Base-by-base conservation (phyloP, 2,113 vertebrate species). In the Promerops cafer region DNA sequence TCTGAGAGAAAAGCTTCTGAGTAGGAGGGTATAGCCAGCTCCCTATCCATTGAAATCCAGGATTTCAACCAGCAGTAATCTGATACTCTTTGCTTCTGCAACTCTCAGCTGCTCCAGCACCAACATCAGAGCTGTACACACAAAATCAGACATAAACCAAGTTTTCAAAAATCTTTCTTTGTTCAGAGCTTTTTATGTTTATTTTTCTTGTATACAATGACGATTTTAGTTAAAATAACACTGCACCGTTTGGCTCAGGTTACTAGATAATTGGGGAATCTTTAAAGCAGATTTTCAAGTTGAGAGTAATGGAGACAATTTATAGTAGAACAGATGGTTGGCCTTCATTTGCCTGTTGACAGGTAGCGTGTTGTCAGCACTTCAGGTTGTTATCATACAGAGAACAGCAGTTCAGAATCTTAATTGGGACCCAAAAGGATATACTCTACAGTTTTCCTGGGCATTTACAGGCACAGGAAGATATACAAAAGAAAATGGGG, bases 391-490 rank as follows among this genome's bases (percentile, higher is more conserved):
- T 97, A 97, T 98, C 97, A 97, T 98, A 98, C 97, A 98, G 98
- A 98, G 98, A 98, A 98, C 98, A 99, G 98, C 98, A 99, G 98
- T 97, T 99, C 98, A 98, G 98, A 98, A 98, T 97, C 98, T 98
- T 99, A 99, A 99, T 99, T 99, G 98, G 98, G 98, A 99, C 98
- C 99, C 98, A 98, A 98, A 99, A 99, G 98, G 98, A 98, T 99
- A 97, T 95, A 90, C 72, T 88, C 71, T 96, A 95, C 91, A 95
- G 93, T 86, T 97, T 97, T 97, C n/a, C 93, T 95, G 95, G 89
- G 92, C 94, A 86, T 97, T 97, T 95, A 84, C 94, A 97, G 94
- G 93, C 90, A 79, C 57, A 86, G 60, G 84, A 97, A 97, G 85
- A 74, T 22, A 76, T 87, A 96, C 59, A 96, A 94, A 95, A 94